phyloP scores from a whole-genome alignment of 2,888 invertebrate genomes.

The Mactromeris polynyma region DNA sequence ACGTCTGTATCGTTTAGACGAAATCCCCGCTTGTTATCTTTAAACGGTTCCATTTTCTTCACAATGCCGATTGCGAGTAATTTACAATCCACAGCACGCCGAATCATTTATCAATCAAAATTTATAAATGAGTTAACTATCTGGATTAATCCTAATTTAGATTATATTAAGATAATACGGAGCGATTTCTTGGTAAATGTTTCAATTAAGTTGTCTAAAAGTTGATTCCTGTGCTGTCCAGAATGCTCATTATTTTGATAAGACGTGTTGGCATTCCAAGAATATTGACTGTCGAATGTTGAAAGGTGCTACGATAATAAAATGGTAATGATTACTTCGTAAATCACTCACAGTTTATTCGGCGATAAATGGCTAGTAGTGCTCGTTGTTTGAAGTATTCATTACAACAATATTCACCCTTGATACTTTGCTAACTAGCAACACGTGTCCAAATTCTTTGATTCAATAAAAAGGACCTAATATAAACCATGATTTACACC shows the following conservation, averaged over 20 bases:
- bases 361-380: constrained; percentile 42
- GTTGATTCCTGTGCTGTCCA: constrained; percentile 56
- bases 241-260: constrained; percentile 59
- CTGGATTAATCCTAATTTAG: constrained; percentile 71
- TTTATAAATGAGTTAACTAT: constrained; percentile 64
- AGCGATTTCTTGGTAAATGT: constrained; percentile 66
- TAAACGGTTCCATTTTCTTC: constrained; percentile 40
- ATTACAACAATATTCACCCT: constrained; percentile 22
- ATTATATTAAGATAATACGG: constrained; percentile 68
- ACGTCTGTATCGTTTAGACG: constrained; percentile 17
- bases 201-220: constrained; percentile 67
- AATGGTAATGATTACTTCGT: constrained; percentile 41
- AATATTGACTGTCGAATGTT: constrained; percentile 52
- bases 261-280: constrained; percentile 64
- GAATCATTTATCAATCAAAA: constrained; percentile 68
- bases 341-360: constrained; percentile 50
- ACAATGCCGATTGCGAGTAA: constrained; percentile 35
- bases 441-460: constrained; percentile 39
- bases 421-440: constrained; percentile 23
- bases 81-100: constrained; percentile 37
- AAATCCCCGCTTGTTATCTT: constrained; percentile 16
- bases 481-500: not conserved
- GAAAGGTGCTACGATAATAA: constrained; percentile 54
- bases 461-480: not conserved
- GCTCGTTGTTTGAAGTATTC: constrained; percentile 33